A percentile compares a stretch with the other conserved stretches of the same genome.
Evolutionary conservation across 1,140 invertebrate species (phyloP).

Genomic region (Caenorhabditis remanei): DNA sequence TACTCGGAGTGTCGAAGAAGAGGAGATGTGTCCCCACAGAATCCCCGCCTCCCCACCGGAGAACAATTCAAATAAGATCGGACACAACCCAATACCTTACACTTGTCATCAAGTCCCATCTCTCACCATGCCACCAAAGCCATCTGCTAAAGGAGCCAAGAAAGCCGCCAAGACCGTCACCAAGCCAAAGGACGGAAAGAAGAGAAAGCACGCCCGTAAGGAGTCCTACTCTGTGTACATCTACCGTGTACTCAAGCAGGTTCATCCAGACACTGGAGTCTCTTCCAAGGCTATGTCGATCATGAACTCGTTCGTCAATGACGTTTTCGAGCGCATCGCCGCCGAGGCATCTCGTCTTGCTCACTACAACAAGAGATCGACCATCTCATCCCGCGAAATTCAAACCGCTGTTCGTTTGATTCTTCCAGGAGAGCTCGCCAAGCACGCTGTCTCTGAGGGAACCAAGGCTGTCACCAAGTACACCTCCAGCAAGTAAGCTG

Average conservation of each 20-base stretch:
- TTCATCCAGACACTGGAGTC: conserved; percentile 79
- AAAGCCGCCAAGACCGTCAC: conserved; percentile 80
- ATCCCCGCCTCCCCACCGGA: background rate
- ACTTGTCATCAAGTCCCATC: background rate
- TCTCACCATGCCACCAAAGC: conserved; percentile 78
- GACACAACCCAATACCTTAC: background rate
- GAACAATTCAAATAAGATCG: background rate
- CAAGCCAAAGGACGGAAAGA: conserved; percentile 78
- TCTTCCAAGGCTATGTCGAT: conserved; percentile 82
- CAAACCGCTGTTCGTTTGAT: conserved; percentile 79
- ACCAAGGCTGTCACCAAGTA: conserved; percentile 67
- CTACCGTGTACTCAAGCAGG: conserved; percentile 77
- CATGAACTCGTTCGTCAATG: conserved; percentile 83
- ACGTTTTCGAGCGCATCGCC: conserved; percentile 84
- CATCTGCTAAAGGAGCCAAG: conserved; percentile 79
- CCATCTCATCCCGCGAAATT: conserved; percentile 78
- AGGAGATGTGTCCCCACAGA: background rate
- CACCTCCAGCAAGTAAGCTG: conserved; percentile 65
- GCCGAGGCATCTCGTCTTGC: conserved; percentile 83
- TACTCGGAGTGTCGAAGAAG: background rate
- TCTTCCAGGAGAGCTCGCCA: conserved; percentile 74
- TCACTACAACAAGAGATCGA: conserved; percentile 84
- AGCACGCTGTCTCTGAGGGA: conserved; percentile 66
- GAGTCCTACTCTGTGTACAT: conserved; percentile 77
- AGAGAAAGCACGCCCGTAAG: conserved; percentile 78